phyloP scores from a whole-genome alignment of 1,140 invertebrate species.

The Diorhabda sublineata region DNA sequence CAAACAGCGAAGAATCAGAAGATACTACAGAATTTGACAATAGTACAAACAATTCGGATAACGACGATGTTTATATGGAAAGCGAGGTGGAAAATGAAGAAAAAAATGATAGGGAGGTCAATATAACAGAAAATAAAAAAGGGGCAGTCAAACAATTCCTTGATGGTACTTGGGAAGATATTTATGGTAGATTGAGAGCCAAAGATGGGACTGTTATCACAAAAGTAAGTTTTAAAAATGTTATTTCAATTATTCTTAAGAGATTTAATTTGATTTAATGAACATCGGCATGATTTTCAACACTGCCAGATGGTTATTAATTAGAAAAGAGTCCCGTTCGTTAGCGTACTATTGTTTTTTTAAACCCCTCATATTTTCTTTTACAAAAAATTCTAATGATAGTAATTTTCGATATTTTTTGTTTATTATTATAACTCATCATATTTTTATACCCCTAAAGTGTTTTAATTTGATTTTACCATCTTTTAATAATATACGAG shows the following conservation, averaged over 20 bases:
- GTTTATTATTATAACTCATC: too few species aligned
- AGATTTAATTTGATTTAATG: too few species aligned
- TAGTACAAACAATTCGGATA: constrained; percentile 33
- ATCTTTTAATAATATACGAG: too few species aligned
- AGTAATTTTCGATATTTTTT: too few species aligned
- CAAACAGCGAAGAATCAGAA: constrained; percentile 25
- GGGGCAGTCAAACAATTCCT: constrained; percentile 32
- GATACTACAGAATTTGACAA: constrained; percentile 15
- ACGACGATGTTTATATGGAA: constrained; percentile 27
- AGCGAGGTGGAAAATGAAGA: constrained; percentile 29
- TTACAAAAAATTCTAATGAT: too few species aligned
- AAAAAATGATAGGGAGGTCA: constrained; percentile 33
- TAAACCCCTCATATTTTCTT: too few species aligned
- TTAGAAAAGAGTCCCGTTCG: too few species aligned
- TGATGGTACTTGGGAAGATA: constrained; percentile 75
- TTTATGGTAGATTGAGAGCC: constrained; percentile 84
- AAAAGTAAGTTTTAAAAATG: constrained; percentile 19
- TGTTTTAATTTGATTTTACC: too few species aligned
- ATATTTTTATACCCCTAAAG: too few species aligned
- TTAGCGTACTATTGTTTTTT: too few species aligned
- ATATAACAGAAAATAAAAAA: constrained; percentile 28
- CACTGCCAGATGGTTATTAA: too few species aligned
- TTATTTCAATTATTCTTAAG: background rate
- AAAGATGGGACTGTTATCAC: constrained; percentile 57
- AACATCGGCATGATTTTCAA: too few species aligned